These are phyloP conservation scores for Patiria pectinifera DNA, from an alignment of 53 echinoderm and acorn worm species.

Conservation along the genomic window DNA sequence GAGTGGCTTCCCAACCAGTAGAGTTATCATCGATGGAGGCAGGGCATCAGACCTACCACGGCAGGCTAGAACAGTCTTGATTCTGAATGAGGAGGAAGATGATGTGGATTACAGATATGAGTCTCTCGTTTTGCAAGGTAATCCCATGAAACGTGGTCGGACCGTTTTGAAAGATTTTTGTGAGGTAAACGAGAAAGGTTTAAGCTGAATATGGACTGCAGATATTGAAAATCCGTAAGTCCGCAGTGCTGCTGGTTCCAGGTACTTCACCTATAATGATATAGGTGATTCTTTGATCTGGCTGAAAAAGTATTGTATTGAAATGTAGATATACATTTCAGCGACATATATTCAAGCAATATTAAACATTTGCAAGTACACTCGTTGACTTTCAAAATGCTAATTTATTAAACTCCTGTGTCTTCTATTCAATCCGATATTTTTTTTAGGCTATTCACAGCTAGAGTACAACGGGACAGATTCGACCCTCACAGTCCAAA, in stretches of 20 bases:
- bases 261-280: no score
- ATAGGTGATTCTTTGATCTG: no score
- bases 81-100: slow-evolving; percentile 12
- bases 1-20: slow-evolving; percentile 64
- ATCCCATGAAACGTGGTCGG: background rate
- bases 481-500: slow-evolving; percentile 48
- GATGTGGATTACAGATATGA: slow-evolving; percentile 62
- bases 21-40: slow-evolving; percentile 71
- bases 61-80: slow-evolving; percentile 69
- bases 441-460: slow-evolving; percentile 52
- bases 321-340: no score
- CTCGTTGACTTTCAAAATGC: background rate
- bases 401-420: background rate
- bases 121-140: slow-evolving; percentile 71
- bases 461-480: slow-evolving; percentile 57
- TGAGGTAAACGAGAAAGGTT: no score
- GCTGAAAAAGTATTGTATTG: no score
- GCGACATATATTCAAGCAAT: no score
- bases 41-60: slow-evolving; percentile 58
- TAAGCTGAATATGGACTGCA: no score
- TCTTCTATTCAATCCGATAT: background rate
- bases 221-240: no score
- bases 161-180: no score
- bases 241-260: no score
- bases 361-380: background rate